Base-by-base conservation (phyloP, 2,797 vertebrate genomes). In the Phoebastria nigripes region DNA sequence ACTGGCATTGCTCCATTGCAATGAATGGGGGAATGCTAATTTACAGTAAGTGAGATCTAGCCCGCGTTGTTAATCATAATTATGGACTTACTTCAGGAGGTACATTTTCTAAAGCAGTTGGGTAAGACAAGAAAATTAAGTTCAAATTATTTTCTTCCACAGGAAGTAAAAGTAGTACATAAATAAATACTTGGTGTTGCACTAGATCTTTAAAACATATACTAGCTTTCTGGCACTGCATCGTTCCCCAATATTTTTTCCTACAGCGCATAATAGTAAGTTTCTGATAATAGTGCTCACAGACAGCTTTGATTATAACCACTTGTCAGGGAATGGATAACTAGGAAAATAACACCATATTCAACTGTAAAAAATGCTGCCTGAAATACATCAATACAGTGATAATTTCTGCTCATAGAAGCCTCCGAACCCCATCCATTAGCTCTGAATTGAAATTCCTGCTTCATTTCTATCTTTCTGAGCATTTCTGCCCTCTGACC, bases 251-350 rank as follows among this genome's bases (percentile, higher is more conserved):
- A 47, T 91, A 91, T 92, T 94, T 97, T 96, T 96, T 74, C 79
- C 79, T 83, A 28, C 79, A 88, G 89, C 61, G 94, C 61, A 93
- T 95, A 96, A 92, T 96, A 97, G 96, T 96, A 96, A 97, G 82
- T 94, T 95, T 87, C 89, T 97, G 96, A 93, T 96, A 90, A 97
- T 87, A 94, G 93, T 73, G 87, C 94, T 96, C 95, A 96, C 95
- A 96, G 96, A 97, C 93, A 96, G 95, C 94, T 96, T 93, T 96
- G 95, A 97, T 97, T 97, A 97, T 97, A 97, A 96, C 88, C 96
- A 87, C 92, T 97, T 95, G 92, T 96, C 95, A 95, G 42, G 56
- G 96, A 96, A 93, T 71, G 91, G 96, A 87, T 94, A 86, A 76
- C 89, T 83, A 87, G 93, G 93, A 97, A 98, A 98, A 97, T 95